Evolutionary conservation across 2,113 vertebrate species (phyloP), one percentile per base, ranked within the genome.

Genomic region (Calyptommatus sinebrachiatus): DNA sequence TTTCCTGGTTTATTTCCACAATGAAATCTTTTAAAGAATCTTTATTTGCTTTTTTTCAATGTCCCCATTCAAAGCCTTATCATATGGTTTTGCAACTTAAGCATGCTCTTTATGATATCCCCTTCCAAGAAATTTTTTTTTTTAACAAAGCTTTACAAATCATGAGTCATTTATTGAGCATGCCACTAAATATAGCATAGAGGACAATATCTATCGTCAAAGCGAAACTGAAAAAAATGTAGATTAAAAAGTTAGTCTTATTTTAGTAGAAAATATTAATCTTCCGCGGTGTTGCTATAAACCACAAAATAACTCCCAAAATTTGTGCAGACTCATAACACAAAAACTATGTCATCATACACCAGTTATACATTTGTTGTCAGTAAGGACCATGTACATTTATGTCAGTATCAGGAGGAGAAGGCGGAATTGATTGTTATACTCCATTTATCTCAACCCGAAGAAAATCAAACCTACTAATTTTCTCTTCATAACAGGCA

Each of bases 11-110:
- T 60, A 85, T 83, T 85, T 75, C 46, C 85, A 77, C 75, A 41
- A 85, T 88, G 9, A 65, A 28, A 65, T 65, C 16, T 65, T 28
- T 28, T 11, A 28, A 57, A 57, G 3, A 50, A 18, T 18, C 53
- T 57, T 41, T 84, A n/a, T 73, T 6, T 29, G 26, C 84, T 77
- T 41, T 75, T 85, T 61, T 81, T 82, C 68, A 84, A 85, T 74
- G 83, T 82, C 74, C 82, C 12, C 87, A 83, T 86, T 84, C 87
- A 46, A 26, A 83, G 83, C 83, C 71, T 77, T 77, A 84, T 81
- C 83, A 88, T 45, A 84, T 91, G 83, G 88, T 86, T 90, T 90
- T 77, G 80, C 85, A 90, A 82, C 63, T 3, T 76, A 4, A 85
- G 77, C 68, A 78, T 88, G 79, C 78, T 68, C 28, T 46, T 53